A percentile compares a stretch with the other conserved stretches of the same genome.
phyloP scores from a whole-genome alignment of 2,888 invertebrate genomes.

The Agonum fuliginosum region DNA sequence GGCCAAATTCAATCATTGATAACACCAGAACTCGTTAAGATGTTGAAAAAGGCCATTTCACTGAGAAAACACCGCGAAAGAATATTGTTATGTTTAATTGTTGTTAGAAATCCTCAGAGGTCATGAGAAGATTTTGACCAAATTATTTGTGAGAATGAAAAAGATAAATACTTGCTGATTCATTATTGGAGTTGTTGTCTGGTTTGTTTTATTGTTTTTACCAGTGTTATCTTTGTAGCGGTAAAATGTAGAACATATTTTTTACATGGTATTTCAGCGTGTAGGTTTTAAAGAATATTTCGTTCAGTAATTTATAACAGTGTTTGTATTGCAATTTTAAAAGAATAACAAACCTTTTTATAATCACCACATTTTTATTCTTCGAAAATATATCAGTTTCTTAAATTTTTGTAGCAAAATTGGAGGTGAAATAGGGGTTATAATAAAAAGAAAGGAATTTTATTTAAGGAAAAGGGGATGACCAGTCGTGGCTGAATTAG shows the following conservation, averaged over 20 bases:
- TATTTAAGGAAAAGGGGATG: no score
- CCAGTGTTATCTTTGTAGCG: neutral
- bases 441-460: no score
- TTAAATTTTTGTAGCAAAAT: no score
- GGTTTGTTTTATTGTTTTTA: constrained; percentile 29
- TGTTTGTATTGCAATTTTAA: no score
- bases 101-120: neutral
- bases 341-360: no score
- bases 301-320: no score
- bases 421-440: no score
- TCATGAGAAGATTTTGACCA: constrained; percentile 28
- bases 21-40: constrained; percentile 30
- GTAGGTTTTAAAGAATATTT: no score
- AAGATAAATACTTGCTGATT: neutral
- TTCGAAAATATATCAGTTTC: no score
- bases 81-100: constrained; percentile 21
- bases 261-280: no score
- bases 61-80: neutral
- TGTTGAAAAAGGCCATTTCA: neutral
- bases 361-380: no score
- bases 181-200: constrained; percentile 17
- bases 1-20: constrained; percentile 52
- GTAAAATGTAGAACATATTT: neutral
- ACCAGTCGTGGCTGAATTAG: no score
- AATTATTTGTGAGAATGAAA: neutral